Evolutionary conservation across 2,797 vertebrate species (phyloP).

Genomic region (Pseudotriccus pelzelni): DNA sequence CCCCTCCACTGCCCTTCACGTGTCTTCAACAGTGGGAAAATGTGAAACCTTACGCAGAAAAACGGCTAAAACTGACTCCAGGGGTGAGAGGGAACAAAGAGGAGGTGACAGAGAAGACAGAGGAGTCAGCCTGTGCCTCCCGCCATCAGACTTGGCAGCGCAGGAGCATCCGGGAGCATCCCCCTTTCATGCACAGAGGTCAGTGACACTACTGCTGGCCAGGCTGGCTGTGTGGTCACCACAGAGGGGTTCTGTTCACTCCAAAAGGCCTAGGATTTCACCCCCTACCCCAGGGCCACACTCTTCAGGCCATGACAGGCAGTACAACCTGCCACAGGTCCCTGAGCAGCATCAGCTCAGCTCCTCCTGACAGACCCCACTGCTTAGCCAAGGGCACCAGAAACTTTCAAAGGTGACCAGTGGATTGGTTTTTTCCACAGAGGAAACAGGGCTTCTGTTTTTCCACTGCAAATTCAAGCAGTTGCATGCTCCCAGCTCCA

Average conservation of each 20-base stretch:
- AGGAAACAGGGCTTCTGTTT: background rate
- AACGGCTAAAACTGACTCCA: background rate
- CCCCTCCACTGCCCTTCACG: background rate
- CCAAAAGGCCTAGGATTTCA: background rate
- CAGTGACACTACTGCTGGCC: background rate
- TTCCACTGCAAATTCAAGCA: background rate
- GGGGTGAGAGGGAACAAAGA: background rate
- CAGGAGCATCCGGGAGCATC: background rate
- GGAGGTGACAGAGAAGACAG: background rate
- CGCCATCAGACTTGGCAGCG: fast-evolving
- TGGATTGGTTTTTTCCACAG: background rate
- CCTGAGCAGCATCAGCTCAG: background rate
- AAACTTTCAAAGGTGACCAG: background rate
- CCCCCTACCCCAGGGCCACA: fast-evolving
- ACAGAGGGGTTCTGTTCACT: background rate
- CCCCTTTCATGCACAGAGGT: background rate
- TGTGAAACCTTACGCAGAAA: background rate
- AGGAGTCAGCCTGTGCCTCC: background rate
- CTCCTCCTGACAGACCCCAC: background rate
- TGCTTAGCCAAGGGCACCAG: fast-evolving
- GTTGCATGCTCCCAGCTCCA: fast-evolving
- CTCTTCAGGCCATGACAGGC: background rate
- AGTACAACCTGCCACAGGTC: fast-evolving
- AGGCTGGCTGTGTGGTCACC: background rate
- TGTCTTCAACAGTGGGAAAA: background rate